Evolutionary conservation across 64 coral and sea anemone genomes (phyloP).

Genomic region (Dendrophyllia cribrosa): DNA sequence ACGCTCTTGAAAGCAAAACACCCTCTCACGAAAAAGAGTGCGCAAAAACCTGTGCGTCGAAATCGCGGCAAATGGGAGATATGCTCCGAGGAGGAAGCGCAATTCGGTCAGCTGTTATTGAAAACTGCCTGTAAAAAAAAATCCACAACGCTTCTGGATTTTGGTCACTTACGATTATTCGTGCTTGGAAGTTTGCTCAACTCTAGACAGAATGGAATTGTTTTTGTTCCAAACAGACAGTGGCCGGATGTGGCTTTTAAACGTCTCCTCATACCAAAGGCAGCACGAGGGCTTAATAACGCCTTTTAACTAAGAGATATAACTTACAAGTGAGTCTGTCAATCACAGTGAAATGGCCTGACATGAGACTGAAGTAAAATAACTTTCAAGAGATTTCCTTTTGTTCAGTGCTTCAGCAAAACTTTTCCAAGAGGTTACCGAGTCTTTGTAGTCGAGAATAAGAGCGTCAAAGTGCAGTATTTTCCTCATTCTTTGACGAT

Average conservation of each 20-base stretch:
- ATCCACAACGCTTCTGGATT: background rate
- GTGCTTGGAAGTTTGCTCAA: slow-evolving; percentile 42
- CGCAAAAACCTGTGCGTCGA: background rate
- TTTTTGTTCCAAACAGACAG: slow-evolving; percentile 28
- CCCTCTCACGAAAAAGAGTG: slow-evolving; percentile 44
- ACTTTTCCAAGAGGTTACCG: background rate
- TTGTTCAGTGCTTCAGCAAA: background rate
- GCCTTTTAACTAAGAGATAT: slow-evolving; percentile 38
- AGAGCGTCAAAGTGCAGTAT: background rate
- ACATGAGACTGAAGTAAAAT: background rate
- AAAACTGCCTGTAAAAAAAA: background rate
- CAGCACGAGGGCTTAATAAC: slow-evolving; percentile 14
- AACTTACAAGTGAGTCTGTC: slow-evolving; percentile 26
- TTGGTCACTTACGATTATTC: background rate
- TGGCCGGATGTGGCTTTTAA: slow-evolving; percentile 50
- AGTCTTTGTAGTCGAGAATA: background rate
- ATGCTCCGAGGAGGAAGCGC: background rate
- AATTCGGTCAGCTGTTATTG: background rate
- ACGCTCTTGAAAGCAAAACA: slow-evolving; percentile 42
- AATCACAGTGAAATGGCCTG: background rate
- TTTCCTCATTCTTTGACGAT: background rate
- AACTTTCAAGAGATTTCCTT: slow-evolving; percentile 7
- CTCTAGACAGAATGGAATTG: slow-evolving; percentile 16
- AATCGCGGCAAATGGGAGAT: background rate
- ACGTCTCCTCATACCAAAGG: slow-evolving; percentile 31